These are phyloP conservation scores for Cryptotis parvus DNA, from an alignment of 2,113 vertebrate genomes.

Conservation along the genomic window DNA sequence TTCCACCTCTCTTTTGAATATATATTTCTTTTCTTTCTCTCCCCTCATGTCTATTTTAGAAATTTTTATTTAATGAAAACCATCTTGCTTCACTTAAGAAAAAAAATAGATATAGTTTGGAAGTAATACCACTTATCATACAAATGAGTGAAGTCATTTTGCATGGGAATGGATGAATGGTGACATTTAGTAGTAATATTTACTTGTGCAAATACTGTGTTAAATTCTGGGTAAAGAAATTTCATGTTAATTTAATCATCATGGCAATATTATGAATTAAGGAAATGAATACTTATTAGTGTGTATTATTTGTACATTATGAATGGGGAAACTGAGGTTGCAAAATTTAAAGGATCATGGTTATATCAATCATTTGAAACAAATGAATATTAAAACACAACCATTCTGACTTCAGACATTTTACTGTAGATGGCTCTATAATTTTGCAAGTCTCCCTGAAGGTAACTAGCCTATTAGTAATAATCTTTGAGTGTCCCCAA, in stretches of 20 bases:
- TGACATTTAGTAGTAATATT: background rate
- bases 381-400: background rate
- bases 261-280: background rate
- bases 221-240: background rate
- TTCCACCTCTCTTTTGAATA: too few species aligned
- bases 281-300: too few species aligned
- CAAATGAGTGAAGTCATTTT: background rate
- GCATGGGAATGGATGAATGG: background rate
- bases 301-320: background rate
- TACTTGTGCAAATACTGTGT: background rate
- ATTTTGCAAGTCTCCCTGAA: background rate
- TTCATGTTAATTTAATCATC: background rate
- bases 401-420: background rate
- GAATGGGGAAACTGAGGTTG: background rate
- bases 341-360: background rate
- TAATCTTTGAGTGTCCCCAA: background rate
- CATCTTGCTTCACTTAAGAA: too few species aligned
- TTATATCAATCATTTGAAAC: slow-evolving; percentile 15
- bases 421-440: background rate
- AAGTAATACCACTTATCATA: background rate
- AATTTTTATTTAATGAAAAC: too few species aligned
- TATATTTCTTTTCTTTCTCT: too few species aligned
- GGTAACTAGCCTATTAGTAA: background rate
- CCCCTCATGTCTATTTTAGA: too few species aligned
- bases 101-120: background rate